These are phyloP conservation scores for Synanthedon andrenaeformis DNA, from an alignment of 2,888 invertebrate genomes.

Conservation along the genomic window DNA sequence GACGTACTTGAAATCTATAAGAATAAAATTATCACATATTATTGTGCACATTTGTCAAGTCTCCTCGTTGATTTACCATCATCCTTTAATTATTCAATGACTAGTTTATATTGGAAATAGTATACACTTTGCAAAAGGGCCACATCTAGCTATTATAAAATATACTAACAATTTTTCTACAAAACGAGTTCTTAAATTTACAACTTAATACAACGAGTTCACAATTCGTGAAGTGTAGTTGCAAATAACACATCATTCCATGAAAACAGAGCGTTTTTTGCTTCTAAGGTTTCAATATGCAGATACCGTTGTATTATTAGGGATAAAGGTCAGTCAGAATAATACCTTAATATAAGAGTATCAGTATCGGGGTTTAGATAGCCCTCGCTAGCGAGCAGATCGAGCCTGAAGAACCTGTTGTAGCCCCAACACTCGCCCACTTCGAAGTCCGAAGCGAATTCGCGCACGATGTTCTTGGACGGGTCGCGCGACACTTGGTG, in stretches of 20 bases:
- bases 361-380: constrained; percentile 88
- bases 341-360: constrained; percentile 84
- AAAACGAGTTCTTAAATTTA: no score
- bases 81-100: background rate
- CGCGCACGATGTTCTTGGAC: constrained; percentile 89
- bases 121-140: no score
- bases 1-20: constrained; percentile 86
- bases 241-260: no score
- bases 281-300: no score
- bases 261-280: no score
- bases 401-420: constrained; percentile 91
- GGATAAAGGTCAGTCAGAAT: background rate
- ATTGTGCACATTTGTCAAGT: background rate
- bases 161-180: no score
- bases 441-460: constrained; percentile 96
- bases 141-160: no score
- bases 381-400: constrained; percentile 89
- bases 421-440: constrained; percentile 98
- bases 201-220: no score
- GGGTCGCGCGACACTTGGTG: constrained; percentile 88
- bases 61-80: background rate
- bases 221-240: no score
- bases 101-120: background rate
- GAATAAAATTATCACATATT: constrained; percentile 4
- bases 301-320: no score